Evolutionary conservation across 30 jellyfish, hydroid and myxozoan species (phyloP).

Genomic region (Cassiopea xamachana): DNA sequence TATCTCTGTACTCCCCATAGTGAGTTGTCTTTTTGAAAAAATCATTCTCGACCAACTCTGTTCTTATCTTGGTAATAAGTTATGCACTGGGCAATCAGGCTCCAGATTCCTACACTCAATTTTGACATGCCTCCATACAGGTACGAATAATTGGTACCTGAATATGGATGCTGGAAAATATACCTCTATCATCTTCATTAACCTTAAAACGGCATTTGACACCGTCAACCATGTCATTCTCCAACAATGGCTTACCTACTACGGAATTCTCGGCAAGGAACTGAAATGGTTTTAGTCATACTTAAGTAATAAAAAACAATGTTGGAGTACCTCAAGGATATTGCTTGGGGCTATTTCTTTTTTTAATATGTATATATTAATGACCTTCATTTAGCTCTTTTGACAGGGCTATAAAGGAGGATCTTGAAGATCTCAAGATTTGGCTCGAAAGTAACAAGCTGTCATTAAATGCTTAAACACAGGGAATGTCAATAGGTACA

Average conservation of each 20-base stretch:
- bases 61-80: too few relatives aligned
- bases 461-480: background rate
- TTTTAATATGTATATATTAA: background rate
- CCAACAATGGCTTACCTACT: background rate
- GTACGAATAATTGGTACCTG: background rate
- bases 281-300: background rate
- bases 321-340: constrained; percentile 4
- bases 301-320: background rate
- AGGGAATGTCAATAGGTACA: background rate
- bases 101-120: background rate
- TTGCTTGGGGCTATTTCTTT: background rate
- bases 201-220: background rate
- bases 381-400: background rate
- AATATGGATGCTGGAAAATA: background rate
- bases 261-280: background rate
- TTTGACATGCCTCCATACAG: background rate
- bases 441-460: constrained; percentile 2
- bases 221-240: background rate
- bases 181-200: background rate
- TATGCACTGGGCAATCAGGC: too few relatives aligned
- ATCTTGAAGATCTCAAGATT: background rate
- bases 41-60: too few relatives aligned
- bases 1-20: too few relatives aligned
- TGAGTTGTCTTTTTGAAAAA: too few relatives aligned
- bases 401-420: background rate